Conservation (phyloP, 2,888 invertebrate species). For the Amaurobius ferox region DNA sequence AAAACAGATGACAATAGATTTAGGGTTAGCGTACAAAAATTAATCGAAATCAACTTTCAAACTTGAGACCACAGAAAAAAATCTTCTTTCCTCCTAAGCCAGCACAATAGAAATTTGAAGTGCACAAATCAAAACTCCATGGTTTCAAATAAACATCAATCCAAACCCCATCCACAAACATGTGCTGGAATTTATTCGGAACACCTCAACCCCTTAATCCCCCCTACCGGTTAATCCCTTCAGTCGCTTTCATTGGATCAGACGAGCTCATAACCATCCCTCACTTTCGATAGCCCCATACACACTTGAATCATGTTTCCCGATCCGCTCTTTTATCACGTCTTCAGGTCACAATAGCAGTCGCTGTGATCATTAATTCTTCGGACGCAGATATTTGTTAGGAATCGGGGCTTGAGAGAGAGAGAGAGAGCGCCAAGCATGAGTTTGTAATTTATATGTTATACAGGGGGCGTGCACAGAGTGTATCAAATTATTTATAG, state of each 20-base stretch:
- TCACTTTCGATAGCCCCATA: not conserved
- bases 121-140: not conserved
- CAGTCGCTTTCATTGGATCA: constrained; percentile 12
- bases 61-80: too few species aligned
- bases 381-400: constrained; percentile 7
- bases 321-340: constrained; percentile 4
- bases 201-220: not conserved
- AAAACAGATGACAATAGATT: too few species aligned
- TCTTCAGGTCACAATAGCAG: constrained; percentile 12
- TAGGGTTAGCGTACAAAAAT: too few species aligned
- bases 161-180: not conserved
- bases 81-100: too few species aligned
- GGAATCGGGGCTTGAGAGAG: not conserved
- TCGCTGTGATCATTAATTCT: constrained; percentile 7
- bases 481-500: too few species aligned
- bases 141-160: not conserved
- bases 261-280: not conserved
- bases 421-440: not conserved
- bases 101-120: too few species aligned
- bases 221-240: not conserved
- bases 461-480: not conserved
- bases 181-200: not conserved
- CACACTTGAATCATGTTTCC: constrained; percentile 2
- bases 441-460: not conserved
- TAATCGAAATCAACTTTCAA: too few species aligned